Evolutionary conservation across 2,888 invertebrate genomes (phyloP), one percentile per base, ranked within the genome.

Genomic region (Acholoe squamosa): DNA sequence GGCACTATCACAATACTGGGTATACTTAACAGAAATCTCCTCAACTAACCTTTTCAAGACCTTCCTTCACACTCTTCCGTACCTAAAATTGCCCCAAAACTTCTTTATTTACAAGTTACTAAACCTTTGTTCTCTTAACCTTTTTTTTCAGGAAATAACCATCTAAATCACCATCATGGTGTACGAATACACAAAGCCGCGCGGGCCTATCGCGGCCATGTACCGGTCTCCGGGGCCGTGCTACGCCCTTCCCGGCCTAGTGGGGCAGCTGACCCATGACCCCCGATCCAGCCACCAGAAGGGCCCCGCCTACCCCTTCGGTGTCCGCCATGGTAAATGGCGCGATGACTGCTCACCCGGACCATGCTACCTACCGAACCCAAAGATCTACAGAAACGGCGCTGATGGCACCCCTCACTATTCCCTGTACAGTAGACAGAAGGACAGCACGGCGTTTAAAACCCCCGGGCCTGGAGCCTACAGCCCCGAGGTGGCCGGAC

Each of bases 401-500:
- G 91, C 90, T 31, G 93, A 93, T 71, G 93, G 93, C 25, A 91
- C 92, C 16, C 93, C 93, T 19, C 92, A 93, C 71, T 94, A 92
- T 89, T 93, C 93, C 0, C 92, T 96, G 77, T 94, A 94, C 89
- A 91, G 93, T 34, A 91, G 95, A 43, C 93, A 92, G 52, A 93
- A 92, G 89, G 95, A 94, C 52, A 71, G 77, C 0, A 92, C 91
- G n/a, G 61, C 91, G 28, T 95, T 94, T 92, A 93, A 93, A 90
- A 93, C 93, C 1, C 95, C 95, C 5, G 96, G 95, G n/a, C 95
- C 96, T 0, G 96, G 95, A 5, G 93, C 95, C 28, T 95, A 96
- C 93, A 93, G 92, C 54, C 95, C 95, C 10, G 95, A 95, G 91
- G 89, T 89, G 19, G 91, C 93, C n/a, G 95, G 94, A 22, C 94